phyloP scores from a whole-genome alignment of 2,888 invertebrate genomes.

The Leucophora obtusa region DNA sequence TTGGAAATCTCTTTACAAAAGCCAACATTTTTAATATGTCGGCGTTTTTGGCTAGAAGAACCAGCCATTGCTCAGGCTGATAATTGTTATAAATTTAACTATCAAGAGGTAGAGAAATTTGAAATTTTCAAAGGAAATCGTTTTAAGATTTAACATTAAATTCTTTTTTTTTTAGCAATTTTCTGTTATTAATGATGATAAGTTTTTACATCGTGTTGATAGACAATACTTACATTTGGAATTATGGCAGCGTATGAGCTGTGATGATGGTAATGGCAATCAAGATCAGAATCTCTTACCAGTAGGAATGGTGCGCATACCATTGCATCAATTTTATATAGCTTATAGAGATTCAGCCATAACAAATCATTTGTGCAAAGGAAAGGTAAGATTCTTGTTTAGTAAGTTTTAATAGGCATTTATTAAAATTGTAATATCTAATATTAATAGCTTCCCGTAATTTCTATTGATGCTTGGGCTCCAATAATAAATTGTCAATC shows the following conservation, averaged over 20 bases:
- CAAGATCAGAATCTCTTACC: conserved; percentile 72
- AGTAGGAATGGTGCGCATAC: conserved; percentile 80
- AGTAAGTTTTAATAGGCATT: neutral
- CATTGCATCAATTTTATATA: conserved; percentile 82
- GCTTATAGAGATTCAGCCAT: conserved; percentile 81
- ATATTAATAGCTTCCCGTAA: conserved; percentile 80
- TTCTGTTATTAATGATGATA: conserved; percentile 80
- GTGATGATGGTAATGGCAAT: conserved; percentile 62
- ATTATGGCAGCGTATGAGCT: conserved; percentile 75
- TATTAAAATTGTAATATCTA: conserved; percentile 8
- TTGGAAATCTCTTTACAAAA: conserved; percentile 53
- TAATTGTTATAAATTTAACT: conserved; percentile 68
- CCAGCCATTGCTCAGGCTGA: conserved; percentile 67
- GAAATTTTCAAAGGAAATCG: neutral
- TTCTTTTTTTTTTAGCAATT: conserved; percentile 78
- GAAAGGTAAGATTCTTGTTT: conserved; percentile 77
- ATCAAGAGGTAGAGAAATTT: conserved; percentile 71
- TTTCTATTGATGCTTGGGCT: conserved; percentile 82
- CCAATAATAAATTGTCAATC: conserved; percentile 79
- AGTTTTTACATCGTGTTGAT: conserved; percentile 80
- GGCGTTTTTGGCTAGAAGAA: conserved; percentile 76
- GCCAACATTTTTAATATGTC: conserved; percentile 70
- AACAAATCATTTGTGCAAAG: conserved; percentile 80
- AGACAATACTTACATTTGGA: conserved; percentile 81
- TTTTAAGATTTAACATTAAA: neutral